Conservation (phyloP, 2,113 vertebrate species). For the Bufo gargarizans region DNA sequence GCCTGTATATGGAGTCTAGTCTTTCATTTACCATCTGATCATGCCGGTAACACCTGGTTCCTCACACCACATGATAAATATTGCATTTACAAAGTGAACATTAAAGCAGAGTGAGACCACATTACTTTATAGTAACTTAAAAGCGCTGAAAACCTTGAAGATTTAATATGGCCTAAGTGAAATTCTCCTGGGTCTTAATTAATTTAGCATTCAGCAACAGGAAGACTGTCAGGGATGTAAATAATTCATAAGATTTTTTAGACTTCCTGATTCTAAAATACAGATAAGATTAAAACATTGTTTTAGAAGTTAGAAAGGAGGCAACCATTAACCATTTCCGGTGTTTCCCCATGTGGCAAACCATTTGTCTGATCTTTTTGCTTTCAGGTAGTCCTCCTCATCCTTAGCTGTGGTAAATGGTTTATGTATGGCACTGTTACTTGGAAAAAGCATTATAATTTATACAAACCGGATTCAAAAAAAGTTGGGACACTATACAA, state of each 20-base stretch:
- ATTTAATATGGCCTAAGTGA: constrained; percentile 71
- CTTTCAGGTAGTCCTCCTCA: background rate
- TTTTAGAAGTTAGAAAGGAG: constrained; percentile 63
- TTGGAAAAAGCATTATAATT: background rate
- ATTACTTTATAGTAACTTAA: constrained; percentile 68
- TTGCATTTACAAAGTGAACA: constrained; percentile 63
- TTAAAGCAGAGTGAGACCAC: constrained; percentile 65
- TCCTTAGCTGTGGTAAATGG: background rate
- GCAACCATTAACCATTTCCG: constrained; percentile 67
- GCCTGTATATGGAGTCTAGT: background rate
- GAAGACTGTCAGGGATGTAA: constrained; percentile 72
- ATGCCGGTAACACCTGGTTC: constrained; percentile 10
- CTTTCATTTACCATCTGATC: constrained; percentile 20
- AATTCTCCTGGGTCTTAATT: constrained; percentile 76
- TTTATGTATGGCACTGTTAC: background rate
- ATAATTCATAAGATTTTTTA: constrained; percentile 77
- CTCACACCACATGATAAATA: constrained; percentile 58
- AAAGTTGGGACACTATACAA: too few relatives aligned
- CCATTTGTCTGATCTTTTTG: background rate
- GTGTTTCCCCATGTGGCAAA: background rate
- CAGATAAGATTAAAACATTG: constrained; percentile 70
- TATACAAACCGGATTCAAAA: too few relatives aligned
- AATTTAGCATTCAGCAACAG: constrained; percentile 74
- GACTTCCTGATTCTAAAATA: constrained; percentile 71
- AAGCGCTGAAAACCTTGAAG: constrained; percentile 72